Evolutionary conservation across 2,888 invertebrate genomes (phyloP), one percentile per base, ranked within the genome.

Genomic region (Spisula subtruncata): DNA sequence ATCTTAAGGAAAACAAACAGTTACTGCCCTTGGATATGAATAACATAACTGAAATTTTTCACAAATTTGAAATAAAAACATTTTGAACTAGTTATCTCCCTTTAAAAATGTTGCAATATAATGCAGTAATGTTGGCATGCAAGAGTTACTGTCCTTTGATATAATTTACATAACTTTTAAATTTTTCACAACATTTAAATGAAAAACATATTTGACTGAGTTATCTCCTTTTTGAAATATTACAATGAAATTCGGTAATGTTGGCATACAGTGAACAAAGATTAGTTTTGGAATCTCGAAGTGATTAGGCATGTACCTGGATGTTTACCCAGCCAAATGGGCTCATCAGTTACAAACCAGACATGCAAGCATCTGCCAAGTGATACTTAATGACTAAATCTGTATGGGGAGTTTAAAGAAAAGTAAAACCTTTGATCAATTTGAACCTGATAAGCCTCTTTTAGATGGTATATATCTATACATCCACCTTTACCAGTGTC

Each of bases 301-400:
- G 85, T 80, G 85, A 85, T 85, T 79, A 85, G 79, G 85, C 85
- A 85, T 85, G 80, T 85, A 79, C 41, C 56, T 75, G 71, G 80
- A 85, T 85, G 80, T 35, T 32, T 41, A 35, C 85, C 56, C 35
- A 85, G 85, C 56, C 85, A 56, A 85, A 80, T 56, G 46, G 85
- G 85, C 85, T 85, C 85, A 80, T 85, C 85, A 85, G 80, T 54
- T 56, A 85, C 51, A 85, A 56, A 51, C 85, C 56, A 85, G 85
- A 85, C 80, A 85, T 79, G 85, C 80, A 56, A 79, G 54, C 85
- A 85, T 56, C 56, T 85, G 85, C 85, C 85, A 85, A 85, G 80
- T 85, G 85, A 79, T 56, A 56, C 80, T 35, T 85, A 85, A 85
- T 85, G 85, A 85, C 80, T 85, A n/a, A 54, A 80, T 85, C 80